Conservation (phyloP, 2,797 vertebrate species). For the Notoglanidium macrostoma region DNA sequence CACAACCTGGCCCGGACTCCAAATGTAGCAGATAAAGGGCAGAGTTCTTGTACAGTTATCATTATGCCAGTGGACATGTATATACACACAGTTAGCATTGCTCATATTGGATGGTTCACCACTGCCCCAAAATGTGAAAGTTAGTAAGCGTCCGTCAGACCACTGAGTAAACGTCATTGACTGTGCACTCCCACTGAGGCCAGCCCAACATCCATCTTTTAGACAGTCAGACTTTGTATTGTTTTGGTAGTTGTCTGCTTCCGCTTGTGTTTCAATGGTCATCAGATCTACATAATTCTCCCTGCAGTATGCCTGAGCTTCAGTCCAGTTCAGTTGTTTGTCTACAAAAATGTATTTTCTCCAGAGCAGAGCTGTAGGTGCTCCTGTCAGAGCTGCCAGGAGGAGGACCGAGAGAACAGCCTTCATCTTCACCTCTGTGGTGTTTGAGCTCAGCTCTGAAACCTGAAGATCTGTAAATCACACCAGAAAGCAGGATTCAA, state of each 20-base stretch:
- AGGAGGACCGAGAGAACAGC: conserved; percentile 6
- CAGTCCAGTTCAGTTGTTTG: not conserved
- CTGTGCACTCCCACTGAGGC: not conserved
- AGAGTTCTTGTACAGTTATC: fast-evolving
- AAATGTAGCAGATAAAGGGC: not conserved
- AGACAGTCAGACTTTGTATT: not conserved
- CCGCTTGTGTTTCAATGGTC: not conserved
- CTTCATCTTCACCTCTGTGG: not conserved
- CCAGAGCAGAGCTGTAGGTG: not conserved
- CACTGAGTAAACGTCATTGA: not conserved
- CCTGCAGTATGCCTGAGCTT: not conserved
- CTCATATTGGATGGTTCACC: not conserved
- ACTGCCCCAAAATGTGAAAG: fast-evolving
- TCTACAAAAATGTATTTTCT: not conserved
- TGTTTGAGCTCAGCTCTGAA: not conserved
- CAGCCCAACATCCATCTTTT: not conserved
- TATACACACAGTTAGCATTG: not conserved
- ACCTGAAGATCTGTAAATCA: not conserved
- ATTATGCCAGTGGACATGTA: fast-evolving
- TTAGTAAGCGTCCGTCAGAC: not conserved
- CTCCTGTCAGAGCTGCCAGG: not conserved
- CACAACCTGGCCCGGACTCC: not conserved
- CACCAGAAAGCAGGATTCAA: not conserved
- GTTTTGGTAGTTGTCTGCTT: fast-evolving
- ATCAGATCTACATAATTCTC: not conserved